Percentiles rank a stretch among this genome's conserved stretches.
These are phyloP conservation scores for Polyploca ridens DNA, from an alignment of 2,888 invertebrate genomes.

Conservation along the genomic window DNA sequence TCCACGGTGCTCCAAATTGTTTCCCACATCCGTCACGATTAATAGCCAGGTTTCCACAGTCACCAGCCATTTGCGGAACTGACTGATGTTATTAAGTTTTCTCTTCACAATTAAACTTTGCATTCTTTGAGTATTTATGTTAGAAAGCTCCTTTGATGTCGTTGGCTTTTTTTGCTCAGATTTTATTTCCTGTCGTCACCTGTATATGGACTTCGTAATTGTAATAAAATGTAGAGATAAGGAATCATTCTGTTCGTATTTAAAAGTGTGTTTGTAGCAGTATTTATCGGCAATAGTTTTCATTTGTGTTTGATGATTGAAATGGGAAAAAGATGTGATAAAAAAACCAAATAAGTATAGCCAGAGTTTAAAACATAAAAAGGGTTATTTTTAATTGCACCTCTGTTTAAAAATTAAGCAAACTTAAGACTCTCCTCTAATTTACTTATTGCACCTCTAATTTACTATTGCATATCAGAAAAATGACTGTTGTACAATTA, in stretches of 20 bases:
- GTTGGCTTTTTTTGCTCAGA: slow-evolving; percentile 8
- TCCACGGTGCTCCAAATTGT: neutral
- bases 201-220: neutral
- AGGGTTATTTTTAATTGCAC: too few species aligned
- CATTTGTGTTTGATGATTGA: too few species aligned
- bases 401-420: too few species aligned
- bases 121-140: slow-evolving; percentile 48
- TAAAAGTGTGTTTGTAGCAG: neutral
- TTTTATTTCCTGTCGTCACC: neutral
- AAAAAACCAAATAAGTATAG: too few species aligned
- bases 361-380: too few species aligned
- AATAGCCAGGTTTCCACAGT: slow-evolving; percentile 39
- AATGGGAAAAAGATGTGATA: too few species aligned
- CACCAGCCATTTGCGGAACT: slow-evolving; percentile 52
- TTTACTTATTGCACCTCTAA: too few species aligned
- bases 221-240: neutral
- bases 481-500: too few species aligned
- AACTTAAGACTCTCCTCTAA: too few species aligned
- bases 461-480: too few species aligned
- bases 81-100: slow-evolving; percentile 65
- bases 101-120: slow-evolving; percentile 63
- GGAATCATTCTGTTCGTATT: neutral
- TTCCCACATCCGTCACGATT: slow-evolving; percentile 15
- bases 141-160: slow-evolving; percentile 42
- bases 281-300: too few species aligned